Evolutionary conservation across 2,113 vertebrate species (phyloP).

Genomic region (Nibea albiflora): DNA sequence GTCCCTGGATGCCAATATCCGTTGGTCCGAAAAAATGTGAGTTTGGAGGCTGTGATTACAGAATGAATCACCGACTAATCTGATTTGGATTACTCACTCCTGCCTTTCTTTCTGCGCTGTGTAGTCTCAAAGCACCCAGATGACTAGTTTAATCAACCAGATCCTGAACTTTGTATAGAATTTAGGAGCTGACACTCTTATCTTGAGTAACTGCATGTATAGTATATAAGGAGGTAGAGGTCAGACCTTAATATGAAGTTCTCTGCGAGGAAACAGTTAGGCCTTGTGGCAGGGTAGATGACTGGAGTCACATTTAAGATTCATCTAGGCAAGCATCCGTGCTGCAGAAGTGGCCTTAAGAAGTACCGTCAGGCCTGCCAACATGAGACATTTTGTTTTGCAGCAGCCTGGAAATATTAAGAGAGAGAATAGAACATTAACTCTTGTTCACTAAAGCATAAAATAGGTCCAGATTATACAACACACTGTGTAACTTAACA

Average conservation of each 20-base stretch:
- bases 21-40: slow-evolving; percentile 16
- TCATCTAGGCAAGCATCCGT: background rate
- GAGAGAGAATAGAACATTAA: too few species aligned
- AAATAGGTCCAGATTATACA: too few species aligned
- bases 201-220: background rate
- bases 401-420: background rate
- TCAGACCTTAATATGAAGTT: slow-evolving; percentile 4
- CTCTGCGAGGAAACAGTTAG: background rate
- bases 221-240: slow-evolving; percentile 1
- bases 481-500: too few species aligned
- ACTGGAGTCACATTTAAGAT: slow-evolving; percentile 19
- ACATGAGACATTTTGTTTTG: background rate
- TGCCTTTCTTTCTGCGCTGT: slow-evolving; percentile 5
- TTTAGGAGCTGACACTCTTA: slow-evolving; percentile 5
- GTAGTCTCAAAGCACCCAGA: background rate
- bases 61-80: slow-evolving; percentile 54
- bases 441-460: too few species aligned
- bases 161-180: background rate
- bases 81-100: slow-evolving; percentile 52
- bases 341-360: background rate
- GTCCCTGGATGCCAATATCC: slow-evolving; percentile 42
- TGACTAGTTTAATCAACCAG: background rate
- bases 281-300: background rate
- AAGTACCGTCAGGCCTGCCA: slow-evolving; percentile 6
- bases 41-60: slow-evolving; percentile 43